Base-by-base conservation (phyloP, 2,797 vertebrate species). In the Dryobates pubescens region DNA sequence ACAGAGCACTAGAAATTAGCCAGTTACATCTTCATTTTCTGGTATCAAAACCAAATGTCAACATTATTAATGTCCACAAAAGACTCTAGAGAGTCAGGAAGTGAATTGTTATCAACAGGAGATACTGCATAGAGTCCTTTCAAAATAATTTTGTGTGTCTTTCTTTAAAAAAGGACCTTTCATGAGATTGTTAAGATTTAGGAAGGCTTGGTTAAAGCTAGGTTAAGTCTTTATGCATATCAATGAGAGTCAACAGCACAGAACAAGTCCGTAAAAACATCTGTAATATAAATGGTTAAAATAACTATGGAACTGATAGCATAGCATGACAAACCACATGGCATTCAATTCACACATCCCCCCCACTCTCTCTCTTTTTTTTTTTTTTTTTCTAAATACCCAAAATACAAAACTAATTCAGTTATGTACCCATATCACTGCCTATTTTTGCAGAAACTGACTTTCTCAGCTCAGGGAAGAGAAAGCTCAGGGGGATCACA, bases 1-100 rank as follows among this genome's bases (percentile, higher is more conserved):
- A 86, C 70, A 88, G 57, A 32, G 20, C 61, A 79, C 22, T 13
- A 84, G 51, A 68, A 34, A 20, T 70, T n/a, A 91, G 32, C 18
- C 45, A 84, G 32, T 73, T 70, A 86, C 10, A 49, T 88, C 89
- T 95, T 90, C 58, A 90, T 86, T 89, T 32, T 62, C 64, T 68
- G 13, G 15, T 86, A 45, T 79, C 54, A 74, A 72, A 88, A 29
- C 47, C 34, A 79, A n/a, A n/a, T 3, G 9, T 29, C 57, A 94
- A 74, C 17, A 32, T 54, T 91, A 68, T 85, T 82, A 57, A 70
- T n/a, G 17, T 41, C 36, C 62, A 43, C 64, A 58, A 10, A 67
- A 59, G 17, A 47, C 49, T 20, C 49, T 58, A 7, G 2, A 58
- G 56, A 57, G 57, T 63, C 20, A 81, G 49, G 27, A 91, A 76